Evolutionary conservation across 1,140 invertebrate genomes (phyloP), one percentile per base, ranked within the genome.

Genomic region (Zophobas atratus): DNA sequence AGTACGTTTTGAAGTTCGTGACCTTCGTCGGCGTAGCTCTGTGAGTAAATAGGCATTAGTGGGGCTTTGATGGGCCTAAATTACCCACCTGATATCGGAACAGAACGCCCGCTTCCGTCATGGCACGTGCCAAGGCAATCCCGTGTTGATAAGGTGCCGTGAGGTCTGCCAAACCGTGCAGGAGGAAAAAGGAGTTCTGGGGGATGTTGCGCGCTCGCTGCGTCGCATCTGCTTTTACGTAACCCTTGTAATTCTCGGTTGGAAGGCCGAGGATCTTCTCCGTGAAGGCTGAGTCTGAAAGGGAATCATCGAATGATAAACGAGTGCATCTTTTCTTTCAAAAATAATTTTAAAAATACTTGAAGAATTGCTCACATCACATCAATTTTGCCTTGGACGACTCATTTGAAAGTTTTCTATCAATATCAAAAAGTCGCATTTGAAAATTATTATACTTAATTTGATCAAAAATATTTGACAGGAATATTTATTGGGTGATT

Each of bases 131-230:
- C 72, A 98, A 90, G 84, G 95, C 91, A 85, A 97, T 92, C 76
- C 93, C 94, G 87, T 99, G 96, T 82, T 96, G 94, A 88, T 97
- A 97, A 82, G 97, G 97, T 81, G 97, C 95, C 83, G 95, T 95
- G 80, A 97, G 91, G 87, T 98, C 96, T 6, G 94, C 94, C 85
- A 97, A 90, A 77, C 96, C 96, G 85, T 98, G 97, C 82, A 98
- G 89, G 77, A 98, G 89, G 87, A 96, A 95, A 83, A 97, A 92
- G 74, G 94, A 94, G 85, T 96, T 93, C 82, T 92, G 91, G 77
- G 94, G 93, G 80, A 98, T 94, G 85, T 96, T 91, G 84, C 92
- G 92, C 48, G 95, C 96, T 72, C 94, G 90, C 86, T 95, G 93
- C 8, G 95, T 96, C 74, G 96, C 93, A 87, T 97, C 96, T 33